Evolutionary conservation across 2,888 invertebrate genomes (phyloP), one percentile per base, ranked within the genome.

Genomic region (Sturmia bella): DNA sequence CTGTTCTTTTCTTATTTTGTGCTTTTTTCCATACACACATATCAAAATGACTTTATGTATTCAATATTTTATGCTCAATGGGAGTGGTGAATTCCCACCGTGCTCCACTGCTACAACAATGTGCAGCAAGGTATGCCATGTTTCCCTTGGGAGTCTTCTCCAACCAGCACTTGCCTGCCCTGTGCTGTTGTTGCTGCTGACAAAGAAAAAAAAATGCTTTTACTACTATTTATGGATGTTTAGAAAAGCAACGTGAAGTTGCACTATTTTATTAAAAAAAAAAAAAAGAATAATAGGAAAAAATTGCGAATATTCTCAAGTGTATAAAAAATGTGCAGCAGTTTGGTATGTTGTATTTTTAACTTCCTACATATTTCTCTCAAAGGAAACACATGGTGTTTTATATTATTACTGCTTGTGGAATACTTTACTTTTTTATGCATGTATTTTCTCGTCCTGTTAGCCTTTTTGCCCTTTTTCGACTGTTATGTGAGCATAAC

Each of bases 301-400:
- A 56, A 56, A 21, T 48, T 9, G 12, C 13, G 52, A 63, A 54
- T 54, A 50, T 64, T 17, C 48, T 21, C 13, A 43, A 54, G 5
- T 45, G 45, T 11, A 6, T 4, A 27, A 11, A 50, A 50, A 52
- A 19, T 57, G 45, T 66, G 61, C 63, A 50, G 27, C 48, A 63
- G 56, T 17, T 56, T 48, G 41, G 41, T 45, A 21, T 63, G 27
- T 52, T 45, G 27, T 43, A 1, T 32, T 32, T n/a, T 21, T 21
- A 69, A 48, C 32, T 56, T 32, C 43, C n/a, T 50, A 41, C 37
- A 72, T 48, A 27, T 39, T 74, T 63, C 54, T 61, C 37, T 48
- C 52, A 64, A 39, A 74, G 48, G 72, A 66, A 78, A 66, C 78
- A 82, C 82, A 82, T 82, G 82, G 78, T 82, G 78, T 82, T 78